Evolutionary conservation across 1,140 invertebrate species (phyloP).

Genomic region (Lepidurus couesii): DNA sequence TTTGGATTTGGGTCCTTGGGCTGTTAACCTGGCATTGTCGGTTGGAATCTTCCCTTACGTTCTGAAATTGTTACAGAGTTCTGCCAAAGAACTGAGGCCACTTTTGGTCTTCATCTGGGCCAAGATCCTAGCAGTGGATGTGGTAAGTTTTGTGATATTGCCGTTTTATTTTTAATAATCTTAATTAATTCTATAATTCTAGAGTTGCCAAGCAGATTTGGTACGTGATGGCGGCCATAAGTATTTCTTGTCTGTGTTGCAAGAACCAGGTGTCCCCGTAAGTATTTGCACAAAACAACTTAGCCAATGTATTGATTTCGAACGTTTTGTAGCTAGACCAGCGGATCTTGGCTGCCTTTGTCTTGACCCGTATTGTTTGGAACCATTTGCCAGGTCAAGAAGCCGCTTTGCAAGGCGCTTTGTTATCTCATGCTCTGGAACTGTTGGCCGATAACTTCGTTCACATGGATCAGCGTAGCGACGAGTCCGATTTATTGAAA

Average conservation of each 20-base stretch:
- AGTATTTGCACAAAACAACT: conserved; percentile 42
- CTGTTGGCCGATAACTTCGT: conserved; percentile 41
- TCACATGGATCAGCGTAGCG: conserved; percentile 42
- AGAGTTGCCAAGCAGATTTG: conserved; percentile 90
- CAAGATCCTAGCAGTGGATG: conserved; percentile 95
- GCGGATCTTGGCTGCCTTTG: conserved; percentile 84
- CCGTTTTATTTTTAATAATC: conserved; percentile 33
- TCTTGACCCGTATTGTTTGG: conserved; percentile 85
- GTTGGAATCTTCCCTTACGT: conserved; percentile 99
- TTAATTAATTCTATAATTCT: conserved; percentile 42
- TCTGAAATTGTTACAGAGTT: conserved; percentile 88
- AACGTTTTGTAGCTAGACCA: conserved; percentile 62
- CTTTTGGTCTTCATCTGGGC: conserved; percentile 98
- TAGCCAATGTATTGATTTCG: neutral
- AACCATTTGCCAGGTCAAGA: conserved; percentile 80
- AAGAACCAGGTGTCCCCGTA: conserved; percentile 75
- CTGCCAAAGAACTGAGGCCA: conserved; percentile 81
- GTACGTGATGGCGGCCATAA: conserved; percentile 92
- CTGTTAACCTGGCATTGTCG: conserved; percentile 89
- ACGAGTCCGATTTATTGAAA: neutral
- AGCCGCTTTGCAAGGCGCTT: conserved; percentile 73
- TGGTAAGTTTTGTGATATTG: conserved; percentile 55
- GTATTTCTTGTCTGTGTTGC: conserved; percentile 85
- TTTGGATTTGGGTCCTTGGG: conserved; percentile 93
- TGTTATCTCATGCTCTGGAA: conserved; percentile 84